These are phyloP conservation scores for Galaxea fascicularis DNA, from an alignment of 92 coral and sea anemone species.

Conservation along the genomic window DNA sequence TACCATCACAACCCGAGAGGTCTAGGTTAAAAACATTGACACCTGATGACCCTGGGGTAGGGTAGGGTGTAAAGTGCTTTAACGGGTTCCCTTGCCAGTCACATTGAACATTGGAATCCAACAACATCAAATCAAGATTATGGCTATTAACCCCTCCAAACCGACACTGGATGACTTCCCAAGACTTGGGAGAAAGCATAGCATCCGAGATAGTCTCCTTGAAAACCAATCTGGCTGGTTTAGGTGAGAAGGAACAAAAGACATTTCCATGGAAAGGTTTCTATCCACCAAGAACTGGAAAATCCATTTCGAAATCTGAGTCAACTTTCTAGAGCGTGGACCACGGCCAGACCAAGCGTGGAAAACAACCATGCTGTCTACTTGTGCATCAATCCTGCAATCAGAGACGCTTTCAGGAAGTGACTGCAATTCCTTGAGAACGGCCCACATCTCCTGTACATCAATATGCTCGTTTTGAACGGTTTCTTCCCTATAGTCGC, in stretches of 20 bases:
- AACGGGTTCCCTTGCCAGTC: conserved; percentile 34
- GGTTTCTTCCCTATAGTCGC: conserved; percentile 66
- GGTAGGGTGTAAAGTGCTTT: conserved; percentile 42
- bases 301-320: background rate
- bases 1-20: conserved; percentile 22
- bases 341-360: background rate
- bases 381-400: conserved; percentile 27
- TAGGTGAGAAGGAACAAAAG: conserved; percentile 41
- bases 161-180: conserved; percentile 28
- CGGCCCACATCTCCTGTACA: conserved; percentile 59
- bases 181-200: conserved; percentile 29
- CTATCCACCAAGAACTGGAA: background rate
- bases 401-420: conserved; percentile 28
- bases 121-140: conserved; percentile 57
- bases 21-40: conserved; percentile 54
- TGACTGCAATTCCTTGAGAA: conserved; percentile 37
- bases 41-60: conserved; percentile 39
- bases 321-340: conserved; percentile 17
- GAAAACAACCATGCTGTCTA: conserved; percentile 15
- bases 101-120: conserved; percentile 54
- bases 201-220: conserved; percentile 52
- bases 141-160: conserved; percentile 62
- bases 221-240: conserved; percentile 68
- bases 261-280: conserved; percentile 23
- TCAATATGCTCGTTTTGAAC: conserved; percentile 26